Evolutionary conservation across 2,797 vertebrate species (phyloP), one percentile per base, ranked within the genome.

Genomic region (Varecia variegata): DNA sequence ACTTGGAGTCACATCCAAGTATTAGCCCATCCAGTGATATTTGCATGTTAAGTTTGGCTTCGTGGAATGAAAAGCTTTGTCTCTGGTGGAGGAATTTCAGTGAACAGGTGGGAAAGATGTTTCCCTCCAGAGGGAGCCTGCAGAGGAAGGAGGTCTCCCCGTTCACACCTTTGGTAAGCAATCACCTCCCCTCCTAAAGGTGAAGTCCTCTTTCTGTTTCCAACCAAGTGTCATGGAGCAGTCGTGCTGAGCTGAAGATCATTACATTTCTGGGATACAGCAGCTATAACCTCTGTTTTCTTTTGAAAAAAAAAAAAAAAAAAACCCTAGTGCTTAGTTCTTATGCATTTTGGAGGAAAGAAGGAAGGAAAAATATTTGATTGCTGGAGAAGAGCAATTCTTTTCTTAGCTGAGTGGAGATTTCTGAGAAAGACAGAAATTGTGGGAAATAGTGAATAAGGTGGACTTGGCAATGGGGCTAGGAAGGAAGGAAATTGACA

Each of bases 21-120:
- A 65, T 65, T 65, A 65, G 62, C 32, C 32, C 62, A 65, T 65
- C 47, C 13, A 21, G 0, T 54, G 52, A 50, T 74, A 84, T 94
- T 82, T 94, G 65, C 67, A 47, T 90, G 88, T 81, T 79, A 83
- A 94, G 17, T 56, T 13, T 91, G 70, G 62, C 32, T 86, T 91
- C 35, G 0, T 47, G n/a, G 58, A 76, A 62, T 67, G 88, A 90
- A 88, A 91, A 93, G 43, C 52, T 73, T 81, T 88, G 77, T 76
- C 15, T 21, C n/a, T 58, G 43, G 56, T 52, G 56, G 74, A 88
- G 62, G 32, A 77, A 93, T 93, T 92, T 82, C 77, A 85, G 23
- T 21, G 47, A 85, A 68, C 38, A 85, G 74, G 58, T 80, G 47
- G 73, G 58, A 83, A 92, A 88, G 60, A 38, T 47, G 12, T 45